Percentiles rank a stretch among this genome's conserved stretches.
Evolutionary conservation across 2,113 vertebrate genomes (phyloP).

Genomic region (Pandion haliaetus): DNA sequence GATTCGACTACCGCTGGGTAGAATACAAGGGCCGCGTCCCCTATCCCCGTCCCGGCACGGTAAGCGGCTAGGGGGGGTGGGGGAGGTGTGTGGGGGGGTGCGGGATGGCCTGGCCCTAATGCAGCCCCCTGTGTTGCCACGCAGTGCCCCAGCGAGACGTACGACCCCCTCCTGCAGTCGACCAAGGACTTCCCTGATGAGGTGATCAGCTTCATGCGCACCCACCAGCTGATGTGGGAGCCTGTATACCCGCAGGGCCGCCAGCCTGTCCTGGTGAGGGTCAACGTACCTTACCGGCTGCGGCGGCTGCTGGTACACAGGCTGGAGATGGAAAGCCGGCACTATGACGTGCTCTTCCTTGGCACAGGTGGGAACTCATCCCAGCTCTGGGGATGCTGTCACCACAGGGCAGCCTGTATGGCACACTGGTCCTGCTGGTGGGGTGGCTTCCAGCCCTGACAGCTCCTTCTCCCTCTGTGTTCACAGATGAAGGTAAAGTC

Average conservation of each 20-base stretch:
- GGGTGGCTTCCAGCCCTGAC: not conserved
- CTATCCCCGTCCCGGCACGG: conserved; percentile 84
- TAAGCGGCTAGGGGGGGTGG: conserved; percentile 3
- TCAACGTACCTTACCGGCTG: conserved; percentile 69
- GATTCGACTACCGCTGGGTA: conserved; percentile 83
- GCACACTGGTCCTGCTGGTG: fast-evolving
- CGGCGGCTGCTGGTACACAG: conserved; percentile 81
- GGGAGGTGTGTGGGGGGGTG: fast-evolving
- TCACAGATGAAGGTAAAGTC: conserved; percentile 80
- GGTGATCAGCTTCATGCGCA: conserved; percentile 85
- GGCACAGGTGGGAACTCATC: conserved; percentile 78
- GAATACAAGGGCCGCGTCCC: conserved; percentile 84
- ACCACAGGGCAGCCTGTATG: fast-evolving
- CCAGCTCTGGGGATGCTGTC: not conserved
- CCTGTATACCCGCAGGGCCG: conserved; percentile 77
- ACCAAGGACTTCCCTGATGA: conserved; percentile 86
- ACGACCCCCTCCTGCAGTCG: conserved; percentile 80
- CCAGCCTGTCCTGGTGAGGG: conserved; percentile 72
- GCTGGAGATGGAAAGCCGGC: conserved; percentile 74
- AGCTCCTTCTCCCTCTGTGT: not conserved
- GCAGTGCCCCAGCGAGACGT: conserved; percentile 87
- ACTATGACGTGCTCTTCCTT: conserved; percentile 80
- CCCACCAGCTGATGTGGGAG: conserved; percentile 89
- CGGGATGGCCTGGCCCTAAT: fast-evolving
- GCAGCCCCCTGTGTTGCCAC: not conserved